A percentile compares a stretch with the other conserved stretches of the same genome.
phyloP scores from a whole-genome alignment of 2,888 invertebrate species.

The Rhagonycha lutea region DNA sequence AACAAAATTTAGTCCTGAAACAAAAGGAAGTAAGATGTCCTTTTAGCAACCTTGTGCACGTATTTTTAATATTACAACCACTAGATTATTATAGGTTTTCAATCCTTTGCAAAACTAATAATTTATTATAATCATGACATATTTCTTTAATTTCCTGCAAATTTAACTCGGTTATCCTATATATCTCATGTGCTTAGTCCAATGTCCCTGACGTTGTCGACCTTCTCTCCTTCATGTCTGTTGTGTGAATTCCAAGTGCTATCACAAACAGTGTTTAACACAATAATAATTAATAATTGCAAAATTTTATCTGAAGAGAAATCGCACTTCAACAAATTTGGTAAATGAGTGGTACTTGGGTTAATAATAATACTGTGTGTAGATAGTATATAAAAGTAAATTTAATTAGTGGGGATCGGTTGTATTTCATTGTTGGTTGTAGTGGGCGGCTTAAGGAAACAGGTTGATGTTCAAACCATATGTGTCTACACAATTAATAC shows the following conservation, averaged over 20 bases:
- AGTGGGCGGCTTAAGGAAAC: slow-evolving; percentile 30
- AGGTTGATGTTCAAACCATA: slow-evolving; percentile 32
- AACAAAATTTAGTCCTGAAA: too few species aligned
- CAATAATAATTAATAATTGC: background rate
- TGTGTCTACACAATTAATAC: slow-evolving; percentile 32
- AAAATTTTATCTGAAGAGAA: slow-evolving; percentile 8
- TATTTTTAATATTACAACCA: background rate
- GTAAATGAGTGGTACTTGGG: slow-evolving; percentile 21
- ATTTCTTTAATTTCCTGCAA: background rate
- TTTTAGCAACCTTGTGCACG: background rate
- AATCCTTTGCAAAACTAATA: background rate
- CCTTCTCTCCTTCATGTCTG: too few species aligned
- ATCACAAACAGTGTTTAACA: background rate
- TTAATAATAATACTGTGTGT: slow-evolving; percentile 22
- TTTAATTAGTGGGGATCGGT: slow-evolving; percentile 30
- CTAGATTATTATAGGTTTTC: background rate
- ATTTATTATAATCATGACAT: too few species aligned
- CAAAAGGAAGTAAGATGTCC: background rate
- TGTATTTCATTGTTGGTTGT: slow-evolving; percentile 24
- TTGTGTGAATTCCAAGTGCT: too few species aligned
- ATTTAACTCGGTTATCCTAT: background rate
- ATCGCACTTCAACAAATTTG: slow-evolving; percentile 16
- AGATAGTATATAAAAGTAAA: slow-evolving; percentile 23
- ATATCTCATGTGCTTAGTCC: background rate
- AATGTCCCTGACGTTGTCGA: too few species aligned